Conservation (phyloP, 2,888 invertebrate genomes). For the Himalopsyche japonica region DNA sequence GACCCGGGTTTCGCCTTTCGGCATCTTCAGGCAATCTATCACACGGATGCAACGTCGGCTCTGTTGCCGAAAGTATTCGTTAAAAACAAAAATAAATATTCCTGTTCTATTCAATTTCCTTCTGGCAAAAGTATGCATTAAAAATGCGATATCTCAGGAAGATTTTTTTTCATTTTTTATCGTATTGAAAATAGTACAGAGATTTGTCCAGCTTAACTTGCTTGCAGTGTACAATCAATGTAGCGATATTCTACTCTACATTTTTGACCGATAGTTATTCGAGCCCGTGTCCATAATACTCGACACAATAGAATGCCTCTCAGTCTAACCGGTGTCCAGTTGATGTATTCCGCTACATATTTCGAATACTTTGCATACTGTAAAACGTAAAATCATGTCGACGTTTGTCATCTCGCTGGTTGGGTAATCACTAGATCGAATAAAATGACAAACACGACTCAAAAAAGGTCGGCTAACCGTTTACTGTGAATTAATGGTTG, state of each 20-base stretch:
- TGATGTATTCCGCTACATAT: constrained; percentile 4
- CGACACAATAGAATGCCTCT: constrained; percentile 11
- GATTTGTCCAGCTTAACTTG: not conserved
- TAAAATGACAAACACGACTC: not conserved
- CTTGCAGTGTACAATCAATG: not conserved
- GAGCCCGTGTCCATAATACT: not conserved
- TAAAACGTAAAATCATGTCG: constrained; percentile 13
- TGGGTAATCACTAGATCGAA: not conserved
- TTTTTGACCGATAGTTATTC: not conserved
- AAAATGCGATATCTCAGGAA: too few relatives aligned
- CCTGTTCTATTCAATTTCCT: too few relatives aligned
- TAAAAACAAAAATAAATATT: too few relatives aligned
- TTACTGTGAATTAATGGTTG: not conserved
- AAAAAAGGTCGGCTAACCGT: not conserved
- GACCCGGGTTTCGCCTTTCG: too few relatives aligned
- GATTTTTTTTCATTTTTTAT: too few relatives aligned
- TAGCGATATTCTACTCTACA: not conserved
- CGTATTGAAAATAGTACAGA: too few relatives aligned
- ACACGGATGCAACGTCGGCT: too few relatives aligned
- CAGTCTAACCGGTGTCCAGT: not conserved
- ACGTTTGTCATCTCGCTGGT: constrained; percentile 14
- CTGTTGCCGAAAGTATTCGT: too few relatives aligned
- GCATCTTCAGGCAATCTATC: too few relatives aligned
- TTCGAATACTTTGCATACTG: constrained; percentile 15
- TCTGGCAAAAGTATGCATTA: too few relatives aligned